These are phyloP conservation scores for Pomatostomus ruficeps DNA, from an alignment of 2,113 vertebrate species.

Conservation along the genomic window DNA sequence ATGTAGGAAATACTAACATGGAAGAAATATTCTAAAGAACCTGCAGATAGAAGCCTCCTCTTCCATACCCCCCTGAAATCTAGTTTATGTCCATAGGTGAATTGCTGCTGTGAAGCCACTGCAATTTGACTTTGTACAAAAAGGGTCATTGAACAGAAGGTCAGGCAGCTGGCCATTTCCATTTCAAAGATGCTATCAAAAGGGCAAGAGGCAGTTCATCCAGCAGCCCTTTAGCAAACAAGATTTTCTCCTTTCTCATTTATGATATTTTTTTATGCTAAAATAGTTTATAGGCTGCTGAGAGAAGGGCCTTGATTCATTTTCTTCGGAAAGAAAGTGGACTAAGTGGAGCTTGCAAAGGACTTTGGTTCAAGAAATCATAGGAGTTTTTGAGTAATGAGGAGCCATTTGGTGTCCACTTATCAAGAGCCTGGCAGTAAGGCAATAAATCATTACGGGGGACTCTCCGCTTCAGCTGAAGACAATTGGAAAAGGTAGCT, in stretches of 20 bases:
- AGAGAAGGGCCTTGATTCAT: slow-evolving; percentile 76
- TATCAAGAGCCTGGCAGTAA: slow-evolving; percentile 76
- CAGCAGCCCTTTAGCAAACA: slow-evolving; percentile 80
- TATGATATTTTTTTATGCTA: slow-evolving; percentile 81
- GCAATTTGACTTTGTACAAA: slow-evolving; percentile 91
- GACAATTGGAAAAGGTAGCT: slow-evolving; percentile 73
- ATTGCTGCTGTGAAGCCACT: slow-evolving; percentile 74
- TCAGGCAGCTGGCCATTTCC: slow-evolving; percentile 97
- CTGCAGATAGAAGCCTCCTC: slow-evolving; percentile 34
- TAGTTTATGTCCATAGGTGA: slow-evolving; percentile 81
- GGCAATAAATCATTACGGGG: slow-evolving; percentile 80
- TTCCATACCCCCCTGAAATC: slow-evolving; percentile 44
- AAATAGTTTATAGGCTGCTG: slow-evolving; percentile 80
- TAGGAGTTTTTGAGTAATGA: slow-evolving; percentile 82
- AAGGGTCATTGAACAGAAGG: slow-evolving; percentile 96
- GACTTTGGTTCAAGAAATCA: slow-evolving; percentile 75
- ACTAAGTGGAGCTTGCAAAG: slow-evolving; percentile 72
- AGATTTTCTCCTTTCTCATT: slow-evolving; percentile 81
- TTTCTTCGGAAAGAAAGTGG: slow-evolving; percentile 74
- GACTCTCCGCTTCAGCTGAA: slow-evolving; percentile 71
- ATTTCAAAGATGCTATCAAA: slow-evolving; percentile 92
- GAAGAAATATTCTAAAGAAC: slow-evolving; percentile 31
- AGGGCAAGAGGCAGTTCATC: slow-evolving; percentile 82
- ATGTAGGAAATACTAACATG: neutral
- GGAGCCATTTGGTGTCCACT: slow-evolving; percentile 78